Evolutionary conservation across 2,797 vertebrate species (phyloP).

Genomic region (Silurus aristotelis): DNA sequence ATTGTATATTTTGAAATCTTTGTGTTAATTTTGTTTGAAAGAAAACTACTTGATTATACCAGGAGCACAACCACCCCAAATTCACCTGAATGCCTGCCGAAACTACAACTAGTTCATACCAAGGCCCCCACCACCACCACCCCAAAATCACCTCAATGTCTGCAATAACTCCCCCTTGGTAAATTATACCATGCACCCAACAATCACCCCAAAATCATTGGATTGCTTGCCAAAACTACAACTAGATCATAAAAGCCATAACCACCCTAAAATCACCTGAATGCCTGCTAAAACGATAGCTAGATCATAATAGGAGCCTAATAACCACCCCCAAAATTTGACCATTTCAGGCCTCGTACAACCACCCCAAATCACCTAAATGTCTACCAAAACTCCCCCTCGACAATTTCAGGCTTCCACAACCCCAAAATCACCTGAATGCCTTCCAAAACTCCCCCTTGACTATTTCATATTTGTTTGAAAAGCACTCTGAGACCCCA

Average conservation of each 20-base stretch:
- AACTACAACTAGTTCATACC: too few species aligned
- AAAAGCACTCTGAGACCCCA: too few species aligned
- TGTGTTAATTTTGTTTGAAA: background rate
- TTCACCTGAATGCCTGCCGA: background rate
- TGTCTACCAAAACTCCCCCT: too few species aligned
- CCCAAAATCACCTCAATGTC: background rate
- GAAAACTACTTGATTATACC: background rate
- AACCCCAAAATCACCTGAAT: background rate
- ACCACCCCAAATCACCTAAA: background rate
- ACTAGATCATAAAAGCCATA: background rate
- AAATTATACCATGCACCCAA: too few species aligned
- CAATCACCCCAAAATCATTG: too few species aligned
- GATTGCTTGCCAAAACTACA: too few species aligned
- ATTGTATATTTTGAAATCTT: background rate
- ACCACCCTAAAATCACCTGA: background rate
- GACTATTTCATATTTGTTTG: too few species aligned
- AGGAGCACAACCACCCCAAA: background rate
- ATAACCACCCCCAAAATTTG: too few species aligned
- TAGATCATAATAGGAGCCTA: too few species aligned
- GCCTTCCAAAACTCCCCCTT: background rate
- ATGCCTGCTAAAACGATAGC: background rate
- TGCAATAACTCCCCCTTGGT: too few species aligned
- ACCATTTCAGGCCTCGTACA: background rate
- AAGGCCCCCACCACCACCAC: background rate
- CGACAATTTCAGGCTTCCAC: background rate